These are phyloP conservation scores for Ptiloglossa arizonensis DNA, from an alignment of 1,140 invertebrate species.

Conservation along the genomic window DNA sequence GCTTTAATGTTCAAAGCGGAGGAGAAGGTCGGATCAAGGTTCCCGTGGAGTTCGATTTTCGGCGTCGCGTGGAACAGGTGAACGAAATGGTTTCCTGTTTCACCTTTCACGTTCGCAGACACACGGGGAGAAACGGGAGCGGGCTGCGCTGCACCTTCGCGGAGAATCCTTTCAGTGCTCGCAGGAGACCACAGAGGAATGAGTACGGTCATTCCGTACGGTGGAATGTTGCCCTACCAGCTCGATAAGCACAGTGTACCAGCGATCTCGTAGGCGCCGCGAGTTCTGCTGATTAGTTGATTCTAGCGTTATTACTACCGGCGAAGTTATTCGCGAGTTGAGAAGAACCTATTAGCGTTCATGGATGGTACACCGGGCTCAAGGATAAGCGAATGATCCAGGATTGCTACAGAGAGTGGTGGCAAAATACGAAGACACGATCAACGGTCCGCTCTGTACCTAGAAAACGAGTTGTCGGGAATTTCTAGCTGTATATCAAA, in stretches of 20 bases:
- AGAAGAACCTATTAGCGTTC: neutral
- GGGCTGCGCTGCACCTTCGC: neutral
- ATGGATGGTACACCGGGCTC: neutral
- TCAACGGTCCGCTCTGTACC: neutral
- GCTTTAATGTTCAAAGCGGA: conserved; percentile 11
- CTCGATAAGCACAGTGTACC: conserved; percentile 36
- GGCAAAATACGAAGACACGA: neutral
- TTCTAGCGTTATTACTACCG: conserved; percentile 20
- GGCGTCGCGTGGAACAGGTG: conserved; percentile 32
- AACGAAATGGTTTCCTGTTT: conserved; percentile 48
- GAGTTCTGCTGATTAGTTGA: conserved; percentile 26
- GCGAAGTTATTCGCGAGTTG: neutral
- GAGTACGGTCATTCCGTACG: conserved; percentile 33
- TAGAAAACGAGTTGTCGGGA: neutral
- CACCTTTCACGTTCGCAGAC: conserved; percentile 28
- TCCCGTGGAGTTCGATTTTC: conserved; percentile 48
- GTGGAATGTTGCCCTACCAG: conserved; percentile 54
- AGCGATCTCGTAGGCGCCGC: conserved; percentile 38
- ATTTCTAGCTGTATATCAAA: no score
- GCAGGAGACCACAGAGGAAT: conserved; percentile 29
- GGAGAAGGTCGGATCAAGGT: conserved; percentile 57
- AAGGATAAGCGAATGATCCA: neutral
- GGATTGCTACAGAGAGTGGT: neutral
- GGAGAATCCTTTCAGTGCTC: conserved; percentile 22
- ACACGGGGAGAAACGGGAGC: neutral